These are phyloP conservation scores for Falco concolor DNA, from an alignment of 2,797 vertebrate genomes.

Conservation along the genomic window DNA sequence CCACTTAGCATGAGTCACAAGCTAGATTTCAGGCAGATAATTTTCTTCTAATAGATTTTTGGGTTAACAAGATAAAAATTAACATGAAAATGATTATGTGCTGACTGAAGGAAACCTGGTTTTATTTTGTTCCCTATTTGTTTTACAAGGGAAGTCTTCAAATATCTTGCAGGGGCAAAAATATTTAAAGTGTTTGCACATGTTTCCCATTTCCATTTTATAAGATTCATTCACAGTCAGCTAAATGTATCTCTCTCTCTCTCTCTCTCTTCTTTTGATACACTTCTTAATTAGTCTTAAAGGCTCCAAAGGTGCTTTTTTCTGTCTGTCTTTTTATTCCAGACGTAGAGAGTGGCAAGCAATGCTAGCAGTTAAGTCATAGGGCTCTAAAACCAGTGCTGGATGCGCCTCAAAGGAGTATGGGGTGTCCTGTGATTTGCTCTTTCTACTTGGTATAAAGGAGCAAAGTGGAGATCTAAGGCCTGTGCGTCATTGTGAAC, in stretches of 20 bases:
- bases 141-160: conserved; percentile 59
- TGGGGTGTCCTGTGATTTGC: conserved; percentile 56
- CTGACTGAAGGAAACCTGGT: conserved; percentile 44
- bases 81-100: conserved; percentile 46
- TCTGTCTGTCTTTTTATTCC: not conserved
- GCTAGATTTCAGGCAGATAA: conserved; percentile 70
- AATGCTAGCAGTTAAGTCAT: conserved; percentile 29
- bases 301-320: conserved; percentile 17
- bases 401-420: conserved; percentile 59
- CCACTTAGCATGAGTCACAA: conserved; percentile 68
- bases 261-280: not conserved
- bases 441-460: conserved; percentile 7
- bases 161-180: conserved; percentile 38
- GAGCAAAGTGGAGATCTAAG: conserved; percentile 51
- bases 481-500: not conserved
- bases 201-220: conserved; percentile 69
- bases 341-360: conserved; percentile 5
- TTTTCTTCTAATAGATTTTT: conserved; percentile 68
- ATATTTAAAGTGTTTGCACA: conserved; percentile 37
- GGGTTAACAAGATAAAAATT: conserved; percentile 47
- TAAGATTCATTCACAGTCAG: conserved; percentile 63
- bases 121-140: conserved; percentile 55
- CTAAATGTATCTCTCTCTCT: conserved; percentile 34
- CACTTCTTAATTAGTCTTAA: conserved; percentile 44
- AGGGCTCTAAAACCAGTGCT: conserved; percentile 2